These are phyloP conservation scores for Myoxocephalus aenaeus DNA, from an alignment of 2,797 vertebrate species.

Conservation along the genomic window DNA sequence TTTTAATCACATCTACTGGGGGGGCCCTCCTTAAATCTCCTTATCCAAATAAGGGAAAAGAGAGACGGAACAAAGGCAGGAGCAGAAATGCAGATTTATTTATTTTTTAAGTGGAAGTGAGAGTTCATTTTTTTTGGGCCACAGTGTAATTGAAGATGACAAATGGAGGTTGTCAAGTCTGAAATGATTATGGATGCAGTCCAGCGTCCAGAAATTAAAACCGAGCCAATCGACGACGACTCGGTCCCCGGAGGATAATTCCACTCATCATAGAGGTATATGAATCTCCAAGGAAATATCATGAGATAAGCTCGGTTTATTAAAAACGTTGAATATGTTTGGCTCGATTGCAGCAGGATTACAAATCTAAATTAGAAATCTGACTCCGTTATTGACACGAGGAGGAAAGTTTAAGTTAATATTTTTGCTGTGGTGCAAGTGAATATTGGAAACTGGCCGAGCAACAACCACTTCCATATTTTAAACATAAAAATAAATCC, in stretches of 20 bases:
- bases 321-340: neutral
- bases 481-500: neutral
- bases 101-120: neutral
- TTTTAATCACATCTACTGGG: conserved; percentile 56
- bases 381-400: neutral
- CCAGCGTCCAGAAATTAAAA: conserved; percentile 37
- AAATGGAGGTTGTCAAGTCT: conserved; percentile 34
- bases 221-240: neutral
- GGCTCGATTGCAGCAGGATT: neutral
- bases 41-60: conserved; percentile 4
- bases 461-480: conserved; percentile 8
- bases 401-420: neutral
- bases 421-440: neutral
- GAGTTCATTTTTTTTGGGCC: conserved; percentile 26
- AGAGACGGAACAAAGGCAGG: conserved; percentile 6
- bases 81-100: conserved; percentile 2
- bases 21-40: conserved; percentile 4
- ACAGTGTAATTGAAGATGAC: conserved; percentile 17
- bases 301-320: neutral
- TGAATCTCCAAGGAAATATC: neutral
- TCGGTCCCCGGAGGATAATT: neutral
- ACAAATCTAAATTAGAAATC: neutral
- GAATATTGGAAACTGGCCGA: neutral
- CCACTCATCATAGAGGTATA: neutral
- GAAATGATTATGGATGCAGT: conserved; percentile 32